Base-by-base conservation (phyloP, 1,140 invertebrate species). In the Pseudomyrmex sp. region DNA sequence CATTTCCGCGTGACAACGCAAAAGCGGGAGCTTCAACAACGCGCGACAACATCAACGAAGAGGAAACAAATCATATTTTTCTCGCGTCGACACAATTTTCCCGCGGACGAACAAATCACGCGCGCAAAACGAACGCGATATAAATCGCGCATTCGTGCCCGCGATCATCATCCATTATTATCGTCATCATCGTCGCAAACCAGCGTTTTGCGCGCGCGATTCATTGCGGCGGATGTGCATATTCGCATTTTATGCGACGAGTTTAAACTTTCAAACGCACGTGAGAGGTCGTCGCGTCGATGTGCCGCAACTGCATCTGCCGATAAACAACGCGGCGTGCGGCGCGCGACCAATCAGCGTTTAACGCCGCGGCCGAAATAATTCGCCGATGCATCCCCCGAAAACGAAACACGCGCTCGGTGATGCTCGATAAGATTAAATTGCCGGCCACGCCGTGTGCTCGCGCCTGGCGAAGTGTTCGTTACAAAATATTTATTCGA, bases 401-500 rank as follows among this genome's bases (percentile, higher is more conserved):
- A 35, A 18, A 63, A 63, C 73, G 44, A 61, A 59, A 48, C 48
- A 5, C 35, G 35, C 35, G 35, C 35, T 35, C 35, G 35, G 35
- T 35, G 35, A 35, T 35, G 48, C 26, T 15, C 61, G n/a, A 12
- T 68, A 77, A 77, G 75, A 77, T 56, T 56, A 77, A 77, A 77
- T 77, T 56, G 13, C 9, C 75, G 9, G 35, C 35, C 23, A 8
- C 62, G 26, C 69, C 35, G 35, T 35, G 35, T 54, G n/a, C 50
- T 2, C 50, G 13, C 59, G 12, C 23, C 18, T 44, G 44, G 50
- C 63, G 63, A 58, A 68, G 63, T 69, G 63, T 77, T 77, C 35
- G 75, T 77, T 77, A 68, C 50, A 77, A 77, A 77, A 77, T 77
- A 77, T 77, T 69, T 77, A 77, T 77, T 12, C 75, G 50, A 1